phyloP scores from a whole-genome alignment of 2,888 invertebrate species.

The Gryllus longicercus region DNA sequence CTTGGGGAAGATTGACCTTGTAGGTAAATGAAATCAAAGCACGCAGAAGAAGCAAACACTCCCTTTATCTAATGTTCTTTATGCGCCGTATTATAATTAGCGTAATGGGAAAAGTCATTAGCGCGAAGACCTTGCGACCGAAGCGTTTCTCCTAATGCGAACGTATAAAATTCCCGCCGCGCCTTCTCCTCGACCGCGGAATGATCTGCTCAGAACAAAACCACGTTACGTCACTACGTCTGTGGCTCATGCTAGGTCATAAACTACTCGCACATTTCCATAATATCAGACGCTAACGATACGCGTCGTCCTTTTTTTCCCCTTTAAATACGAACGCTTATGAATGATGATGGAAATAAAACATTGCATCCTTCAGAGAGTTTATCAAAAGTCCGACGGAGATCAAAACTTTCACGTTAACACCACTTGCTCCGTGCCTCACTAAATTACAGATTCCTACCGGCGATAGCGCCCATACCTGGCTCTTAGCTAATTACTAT shows the following conservation, averaged over 20 bases:
- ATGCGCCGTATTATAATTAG: background rate
- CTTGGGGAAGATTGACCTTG: no score
- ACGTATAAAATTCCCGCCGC: background rate
- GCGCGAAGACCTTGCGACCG: background rate
- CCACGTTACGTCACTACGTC: background rate
- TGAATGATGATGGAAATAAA: conserved; percentile 17
- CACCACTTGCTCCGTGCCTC: conserved; percentile 5
- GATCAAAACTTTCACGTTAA: conserved; percentile 17
- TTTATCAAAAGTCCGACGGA: conserved; percentile 17
- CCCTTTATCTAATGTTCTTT: background rate
- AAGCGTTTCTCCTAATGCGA: background rate
- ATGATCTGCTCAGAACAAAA: background rate
- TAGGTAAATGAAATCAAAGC: background rate
- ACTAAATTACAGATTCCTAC: conserved; percentile 1
- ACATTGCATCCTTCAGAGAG: conserved; percentile 10
- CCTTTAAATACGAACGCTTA: background rate
- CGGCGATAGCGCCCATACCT: conserved; percentile 23
- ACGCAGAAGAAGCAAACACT: background rate
- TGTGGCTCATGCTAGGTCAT: background rate
- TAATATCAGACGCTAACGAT: conserved; percentile 17
- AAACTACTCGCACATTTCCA: background rate
- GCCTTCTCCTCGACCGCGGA: background rate
- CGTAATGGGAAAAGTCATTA: background rate
- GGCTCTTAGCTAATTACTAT: conserved; percentile 49
- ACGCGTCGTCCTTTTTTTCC: background rate